Evolutionary conservation across 64 coral and sea anemone genomes (phyloP).

Genomic region (Stylophora pistillata): DNA sequence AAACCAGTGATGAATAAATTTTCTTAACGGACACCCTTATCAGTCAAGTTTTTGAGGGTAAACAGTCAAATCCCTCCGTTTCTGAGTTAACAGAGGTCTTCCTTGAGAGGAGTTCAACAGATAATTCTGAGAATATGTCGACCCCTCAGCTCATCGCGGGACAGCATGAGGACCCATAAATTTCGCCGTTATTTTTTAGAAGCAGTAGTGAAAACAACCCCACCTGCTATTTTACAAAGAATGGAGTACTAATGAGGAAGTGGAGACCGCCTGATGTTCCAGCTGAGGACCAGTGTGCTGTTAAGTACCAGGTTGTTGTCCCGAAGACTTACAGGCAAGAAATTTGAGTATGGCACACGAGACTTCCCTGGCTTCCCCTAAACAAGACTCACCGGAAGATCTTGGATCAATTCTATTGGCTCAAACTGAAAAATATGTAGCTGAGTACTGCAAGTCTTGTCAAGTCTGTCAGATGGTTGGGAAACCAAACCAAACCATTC

Average conservation of each 20-base stretch:
- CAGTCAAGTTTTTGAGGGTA: neutral
- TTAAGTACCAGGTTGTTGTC: slow-evolving; percentile 53
- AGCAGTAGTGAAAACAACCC: slow-evolving; percentile 27
- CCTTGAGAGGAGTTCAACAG: no score
- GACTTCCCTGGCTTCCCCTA: slow-evolving; percentile 49
- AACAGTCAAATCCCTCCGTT: neutral
- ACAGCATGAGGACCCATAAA: slow-evolving; percentile 7
- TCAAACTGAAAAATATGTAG: slow-evolving; percentile 13
- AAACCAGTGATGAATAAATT: neutral
- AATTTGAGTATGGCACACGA: slow-evolving; percentile 52
- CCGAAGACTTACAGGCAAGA: slow-evolving; percentile 12
- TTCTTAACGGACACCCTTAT: slow-evolving; percentile 7
- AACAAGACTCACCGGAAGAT: slow-evolving; percentile 56
- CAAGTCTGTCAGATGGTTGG: slow-evolving; percentile 51
- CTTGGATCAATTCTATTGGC: slow-evolving; percentile 54
- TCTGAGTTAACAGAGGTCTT: no score
- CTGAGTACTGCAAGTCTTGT: slow-evolving; percentile 19
- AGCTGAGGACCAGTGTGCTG: no score
- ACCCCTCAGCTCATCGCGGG: no score
- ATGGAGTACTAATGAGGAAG: no score
- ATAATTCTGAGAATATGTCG: no score
- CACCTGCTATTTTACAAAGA: slow-evolving; percentile 19
- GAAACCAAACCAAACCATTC: slow-evolving; percentile 35
- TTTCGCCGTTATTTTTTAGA: neutral
- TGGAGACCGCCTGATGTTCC: no score